These are phyloP conservation scores for Setophaga coronata DNA, from an alignment of 2,113 vertebrate genomes.

Conservation along the genomic window DNA sequence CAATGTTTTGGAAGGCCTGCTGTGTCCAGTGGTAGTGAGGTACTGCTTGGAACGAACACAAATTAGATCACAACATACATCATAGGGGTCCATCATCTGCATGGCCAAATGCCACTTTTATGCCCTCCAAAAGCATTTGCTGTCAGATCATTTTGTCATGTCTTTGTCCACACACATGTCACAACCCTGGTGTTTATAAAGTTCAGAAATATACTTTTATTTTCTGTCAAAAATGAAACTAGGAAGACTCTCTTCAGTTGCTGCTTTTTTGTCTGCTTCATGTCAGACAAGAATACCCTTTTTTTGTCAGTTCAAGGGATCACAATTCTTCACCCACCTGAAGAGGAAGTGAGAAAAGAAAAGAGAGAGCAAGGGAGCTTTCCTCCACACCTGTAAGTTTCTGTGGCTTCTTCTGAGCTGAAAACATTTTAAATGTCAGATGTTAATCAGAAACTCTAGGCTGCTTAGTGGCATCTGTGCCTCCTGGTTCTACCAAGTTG, in stretches of 20 bases:
- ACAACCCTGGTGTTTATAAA: neutral
- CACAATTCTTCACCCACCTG: neutral
- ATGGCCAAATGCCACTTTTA: neutral
- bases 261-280: neutral
- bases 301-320: neutral
- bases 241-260: neutral
- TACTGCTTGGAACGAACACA: neutral
- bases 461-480: neutral
- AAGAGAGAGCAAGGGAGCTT: neutral
- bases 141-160: neutral
- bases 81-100: neutral
- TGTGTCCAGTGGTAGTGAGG: neutral
- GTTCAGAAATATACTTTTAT: neutral
- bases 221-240: neutral
- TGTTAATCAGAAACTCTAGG: neutral
- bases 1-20: neutral
- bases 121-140: neutral
- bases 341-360: neutral
- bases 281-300: neutral
- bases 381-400: neutral
- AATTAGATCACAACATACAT: neutral
- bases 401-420: neutral
- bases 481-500: neutral
- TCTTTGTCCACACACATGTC: neutral
- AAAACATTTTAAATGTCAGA: neutral